Base-by-base conservation (phyloP, 2,888 invertebrate species). In the Cheiracanthium punctorium region DNA sequence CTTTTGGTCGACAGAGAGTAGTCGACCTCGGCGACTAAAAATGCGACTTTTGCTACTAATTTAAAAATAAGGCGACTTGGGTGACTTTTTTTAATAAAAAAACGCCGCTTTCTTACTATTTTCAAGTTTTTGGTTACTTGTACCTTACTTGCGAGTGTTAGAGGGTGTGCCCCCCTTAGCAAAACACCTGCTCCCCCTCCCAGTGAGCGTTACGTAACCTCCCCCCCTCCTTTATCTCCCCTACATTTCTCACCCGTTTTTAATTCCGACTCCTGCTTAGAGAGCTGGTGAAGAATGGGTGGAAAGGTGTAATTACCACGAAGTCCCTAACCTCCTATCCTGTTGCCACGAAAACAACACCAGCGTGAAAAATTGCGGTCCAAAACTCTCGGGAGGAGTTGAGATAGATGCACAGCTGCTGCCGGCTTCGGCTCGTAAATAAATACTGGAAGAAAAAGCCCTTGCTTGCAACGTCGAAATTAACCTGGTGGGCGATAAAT, bases 401-500 rank as follows among this genome's bases (percentile, higher is more conserved):
- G 58, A 48, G 48, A 12, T 48, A 48, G 48, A 12, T 48, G 48
- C 24, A 24, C 58, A 58, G 58, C 58, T 58, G 58, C 58, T n/a
- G 20, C 20, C 24, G 1, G 48, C 48, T 48, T 4, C 24, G 1
- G 48, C 48, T 48, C 48, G 48, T 48, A 48, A 48, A 48, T 24
- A 58, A 58, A 58, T 58, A 58, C 48, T 5, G 58, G 24, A 24
- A 12, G 5, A 5, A 12, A 30, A 67, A n/a, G n/a, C n/a, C n/a
- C n/a, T 67, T n/a, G 10, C 33, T 33, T 37, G 37, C 33, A 14
- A 33, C 33, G 37, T 69, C 69, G 33, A 33, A 32, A 33, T 33
- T 32, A 69, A 28, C 8, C 33, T 69, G 69, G 69, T 69, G 69
- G 69, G 69, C 69, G 69, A 69, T 33, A 69, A 69, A 69, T 69